Conservation (phyloP, 2,888 invertebrate species). For the Opisthograptis luteolata region DNA sequence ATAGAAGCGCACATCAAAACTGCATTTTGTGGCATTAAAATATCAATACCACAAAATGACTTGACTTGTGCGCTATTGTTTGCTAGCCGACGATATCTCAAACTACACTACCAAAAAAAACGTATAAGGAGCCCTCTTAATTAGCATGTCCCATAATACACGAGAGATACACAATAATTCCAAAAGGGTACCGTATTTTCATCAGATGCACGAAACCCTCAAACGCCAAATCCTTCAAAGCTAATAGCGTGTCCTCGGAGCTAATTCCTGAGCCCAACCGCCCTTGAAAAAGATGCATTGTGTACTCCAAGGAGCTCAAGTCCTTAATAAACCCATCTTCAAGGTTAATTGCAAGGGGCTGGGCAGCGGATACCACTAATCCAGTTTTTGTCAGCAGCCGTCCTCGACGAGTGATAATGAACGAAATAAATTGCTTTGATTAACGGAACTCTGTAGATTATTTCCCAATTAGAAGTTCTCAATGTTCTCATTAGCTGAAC, state of each 20-base stretch:
- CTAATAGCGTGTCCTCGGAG: conserved; percentile 3
- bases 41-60: no score
- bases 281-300: conserved; percentile 49
- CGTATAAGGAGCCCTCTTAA: no score
- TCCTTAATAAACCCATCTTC: conserved; percentile 47
- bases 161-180: no score
- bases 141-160: no score
- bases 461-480: conserved; percentile 6
- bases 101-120: no score
- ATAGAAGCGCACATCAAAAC: no score
- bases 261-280: conserved; percentile 29
- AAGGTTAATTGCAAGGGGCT: conserved; percentile 51
- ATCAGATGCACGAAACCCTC: no score
- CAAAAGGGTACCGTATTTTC: background rate
- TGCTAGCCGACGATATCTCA: no score
- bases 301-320: conserved; percentile 37
- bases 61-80: no score
- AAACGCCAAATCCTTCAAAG: conserved; percentile 8
- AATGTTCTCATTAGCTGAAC: no score
- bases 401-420: conserved; percentile 31
- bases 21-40: no score
- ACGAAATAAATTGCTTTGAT: conserved; percentile 32
- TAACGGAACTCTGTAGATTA: conserved; percentile 22
- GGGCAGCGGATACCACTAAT: conserved; percentile 37
- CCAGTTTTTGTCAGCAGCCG: conserved; percentile 41